Conservation (phyloP, 2,888 invertebrate species). For the Drosophila histrio region DNA sequence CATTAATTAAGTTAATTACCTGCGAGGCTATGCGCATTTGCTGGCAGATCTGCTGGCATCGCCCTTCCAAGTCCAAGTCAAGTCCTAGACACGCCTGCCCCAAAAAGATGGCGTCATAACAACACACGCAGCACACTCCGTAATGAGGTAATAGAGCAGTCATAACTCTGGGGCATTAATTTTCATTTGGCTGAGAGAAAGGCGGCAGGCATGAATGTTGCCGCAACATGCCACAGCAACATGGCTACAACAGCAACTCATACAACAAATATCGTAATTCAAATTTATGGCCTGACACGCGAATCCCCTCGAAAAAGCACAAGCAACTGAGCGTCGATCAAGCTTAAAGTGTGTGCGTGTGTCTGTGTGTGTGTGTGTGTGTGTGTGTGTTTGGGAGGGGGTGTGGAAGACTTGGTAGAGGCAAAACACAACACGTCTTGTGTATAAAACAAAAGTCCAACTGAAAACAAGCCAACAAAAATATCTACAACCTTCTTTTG, state of each 20-base stretch:
- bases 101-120: constrained; percentile 50
- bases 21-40: constrained; percentile 18
- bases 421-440: constrained; percentile 25
- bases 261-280: constrained; percentile 50
- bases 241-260: constrained; percentile 15
- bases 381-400: background rate
- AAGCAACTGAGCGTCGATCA: constrained; percentile 49
- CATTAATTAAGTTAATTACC: constrained; percentile 55
- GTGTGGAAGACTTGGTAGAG: background rate
- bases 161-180: constrained; percentile 41
- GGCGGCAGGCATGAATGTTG: constrained; percentile 48
- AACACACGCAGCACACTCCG: background rate
- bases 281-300: constrained; percentile 54
- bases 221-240: constrained; percentile 53
- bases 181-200: constrained; percentile 43
- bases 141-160: constrained; percentile 55
- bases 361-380: background rate
- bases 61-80: constrained; percentile 3
- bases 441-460: constrained; percentile 49
- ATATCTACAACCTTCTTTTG: background rate
- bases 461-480: constrained; percentile 22
- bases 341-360: constrained; percentile 32
- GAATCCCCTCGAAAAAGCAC: constrained; percentile 47
- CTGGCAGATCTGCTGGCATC: constrained; percentile 7
- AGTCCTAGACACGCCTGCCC: constrained; percentile 44